Percentiles rank a stretch among this genome's conserved stretches.
Evolutionary conservation across 1,140 invertebrate genomes (phyloP).

Genomic region (Oryzaephilus surinamensis): DNA sequence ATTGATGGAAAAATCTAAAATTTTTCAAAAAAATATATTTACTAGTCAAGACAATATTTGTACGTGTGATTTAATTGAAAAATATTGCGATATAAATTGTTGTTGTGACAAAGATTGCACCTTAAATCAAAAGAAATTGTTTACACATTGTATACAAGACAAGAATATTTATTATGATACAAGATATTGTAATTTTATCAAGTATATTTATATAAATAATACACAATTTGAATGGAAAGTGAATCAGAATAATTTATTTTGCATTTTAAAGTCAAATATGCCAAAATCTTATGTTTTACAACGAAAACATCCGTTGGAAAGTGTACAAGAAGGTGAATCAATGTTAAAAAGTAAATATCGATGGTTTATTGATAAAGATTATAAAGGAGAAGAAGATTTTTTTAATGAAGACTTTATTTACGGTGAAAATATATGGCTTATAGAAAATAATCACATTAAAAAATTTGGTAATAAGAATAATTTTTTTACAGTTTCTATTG

Average conservation of each 20-base stretch:
- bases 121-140: slow-evolving; percentile 42
- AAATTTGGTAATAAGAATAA: slow-evolving; percentile 5
- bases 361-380: slow-evolving; percentile 13
- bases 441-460: slow-evolving; percentile 9
- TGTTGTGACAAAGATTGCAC: slow-evolving; percentile 64
- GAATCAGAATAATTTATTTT: slow-evolving; percentile 43
- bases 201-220: slow-evolving; percentile 39
- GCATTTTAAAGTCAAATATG: slow-evolving; percentile 47
- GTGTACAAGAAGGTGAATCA: neutral
- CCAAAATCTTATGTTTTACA: slow-evolving; percentile 33
- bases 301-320: slow-evolving; percentile 13
- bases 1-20: slow-evolving; percentile 1
- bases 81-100: slow-evolving; percentile 61
- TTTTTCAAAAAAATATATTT: slow-evolving; percentile 1
- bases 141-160: slow-evolving; percentile 41
- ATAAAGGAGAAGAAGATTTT: slow-evolving; percentile 1
- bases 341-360: slow-evolving; percentile 13
- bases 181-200: slow-evolving; percentile 34
- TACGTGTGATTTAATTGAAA: slow-evolving; percentile 41
- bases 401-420: slow-evolving; percentile 11
- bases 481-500: slow-evolving; percentile 10
- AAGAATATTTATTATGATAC: slow-evolving; percentile 26
- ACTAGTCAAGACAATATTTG: no score
- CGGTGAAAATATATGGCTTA: slow-evolving; percentile 17
- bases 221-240: slow-evolving; percentile 33